Base-by-base conservation (phyloP, 2,888 invertebrate genomes). In the Alitta virens region DNA sequence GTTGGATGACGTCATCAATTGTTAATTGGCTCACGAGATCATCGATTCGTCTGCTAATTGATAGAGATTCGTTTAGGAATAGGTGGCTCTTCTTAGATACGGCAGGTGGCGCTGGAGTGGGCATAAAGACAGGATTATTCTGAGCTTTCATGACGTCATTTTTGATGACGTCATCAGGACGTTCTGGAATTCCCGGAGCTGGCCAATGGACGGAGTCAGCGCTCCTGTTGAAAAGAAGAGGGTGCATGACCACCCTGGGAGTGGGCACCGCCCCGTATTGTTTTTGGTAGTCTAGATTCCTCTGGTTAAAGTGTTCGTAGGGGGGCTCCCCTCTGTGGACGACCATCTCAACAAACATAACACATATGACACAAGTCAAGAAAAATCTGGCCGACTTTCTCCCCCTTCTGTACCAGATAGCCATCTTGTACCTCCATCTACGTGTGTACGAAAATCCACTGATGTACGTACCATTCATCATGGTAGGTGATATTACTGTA, bases 41-140 rank as follows among this genome's bases (percentile, higher is more conserved):
- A 43, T 74, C 67, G 2, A 77, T 78, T 27, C 78, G 63, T 26
- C 69, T 70, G 7, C 67, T 65, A 75, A 77, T 77, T n/a, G 75
- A 65, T 16, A 78, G 56, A 1, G 74, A 72, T 3, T 65, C 64
- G 56, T 78, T 76, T 26, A 68, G 69, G 64, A 78, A 78, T 1
- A 77, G 77, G 59, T 68, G 75, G n/a, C 18, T 18, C 33, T 12
- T 33, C 12, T 33, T 33, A 12, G 40, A 40, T 40, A 40, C 16
- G 9, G 9, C 40, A 12, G 46, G 46, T 33, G 33, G 33, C 12
- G 33, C 12, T 5, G 12, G 12, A 7, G 5, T 5, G 5, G 33
- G 33, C 5, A 12, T 12, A 33, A 7, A 5, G 5, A 7, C 12
- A 33, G 12, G 7, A 5, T 7, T 33, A 33, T 33, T 33, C 12